phyloP scores from a whole-genome alignment of 2,113 vertebrate genomes.

The Oreochromis spilurus region DNA sequence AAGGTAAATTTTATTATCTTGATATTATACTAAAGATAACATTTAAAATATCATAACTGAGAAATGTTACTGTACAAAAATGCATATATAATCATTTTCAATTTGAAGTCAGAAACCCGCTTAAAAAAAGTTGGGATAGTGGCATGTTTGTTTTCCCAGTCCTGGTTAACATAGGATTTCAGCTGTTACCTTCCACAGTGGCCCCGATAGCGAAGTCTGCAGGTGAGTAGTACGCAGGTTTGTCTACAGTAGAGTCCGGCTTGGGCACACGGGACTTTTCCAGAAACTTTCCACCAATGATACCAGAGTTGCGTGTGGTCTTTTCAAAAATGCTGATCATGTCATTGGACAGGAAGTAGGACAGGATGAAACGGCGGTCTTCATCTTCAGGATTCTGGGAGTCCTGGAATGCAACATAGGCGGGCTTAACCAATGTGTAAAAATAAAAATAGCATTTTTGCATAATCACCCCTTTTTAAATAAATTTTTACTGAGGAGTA shows the following conservation, averaged over 20 bases:
- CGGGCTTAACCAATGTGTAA: neutral
- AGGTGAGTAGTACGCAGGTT: constrained; percentile 80
- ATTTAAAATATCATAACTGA: neutral
- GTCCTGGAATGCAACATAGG: constrained; percentile 68
- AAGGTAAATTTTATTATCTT: neutral
- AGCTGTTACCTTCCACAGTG: constrained; percentile 79
- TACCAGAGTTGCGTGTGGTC: constrained; percentile 80
- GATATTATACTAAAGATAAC: neutral
- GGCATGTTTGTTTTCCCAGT: neutral
- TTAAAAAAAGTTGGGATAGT: neutral
- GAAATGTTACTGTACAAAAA: neutral
- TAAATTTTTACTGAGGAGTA: neutral
- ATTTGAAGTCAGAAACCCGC: neutral
- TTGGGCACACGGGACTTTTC: constrained; percentile 79
- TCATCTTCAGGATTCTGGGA: constrained; percentile 78
- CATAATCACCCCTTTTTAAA: neutral
- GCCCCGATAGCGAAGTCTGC: constrained; percentile 85
- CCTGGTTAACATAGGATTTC: neutral
- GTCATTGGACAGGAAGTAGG: constrained; percentile 82
- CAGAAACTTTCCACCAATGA: constrained; percentile 83
- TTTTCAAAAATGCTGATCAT: constrained; percentile 88
- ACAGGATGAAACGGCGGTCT: constrained; percentile 81
- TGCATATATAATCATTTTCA: neutral
- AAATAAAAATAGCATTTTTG: neutral
- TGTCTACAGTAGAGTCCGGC: constrained; percentile 73